Evolutionary conservation across 2,113 vertebrate species (phyloP), one percentile per base, ranked within the genome.

Genomic region (Crotalus viridis): DNA sequence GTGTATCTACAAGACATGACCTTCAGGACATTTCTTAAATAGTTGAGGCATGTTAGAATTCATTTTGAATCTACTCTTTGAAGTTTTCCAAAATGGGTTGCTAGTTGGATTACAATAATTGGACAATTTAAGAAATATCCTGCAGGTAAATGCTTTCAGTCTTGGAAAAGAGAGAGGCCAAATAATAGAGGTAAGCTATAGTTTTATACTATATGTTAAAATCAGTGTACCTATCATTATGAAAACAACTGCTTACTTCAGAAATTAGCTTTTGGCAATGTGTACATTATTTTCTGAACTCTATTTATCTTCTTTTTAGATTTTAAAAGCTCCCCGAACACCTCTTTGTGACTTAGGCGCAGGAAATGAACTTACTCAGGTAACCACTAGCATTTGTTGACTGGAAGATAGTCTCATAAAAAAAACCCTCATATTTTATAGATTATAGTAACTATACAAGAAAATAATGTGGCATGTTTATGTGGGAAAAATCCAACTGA

Each of bases 261-360:
- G 3, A 81, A 81, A 51, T 39, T 52, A 8, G 39, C 26, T 54
- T 89, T 93, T 81, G 90, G 2, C 46, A 12, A 57, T 90, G 6
- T 43, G 46, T 88, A 43, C 52, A 90, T 91, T 94, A 88, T 90
- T 26, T 96, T 89, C 93, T 96, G 43, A 95, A 43, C 61, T 93
- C 0, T 91, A 46, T 24, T 10, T 56, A 33, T 85, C 86, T 88
- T 46, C 28, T 19, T 54, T 95, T 59, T 91, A 98, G 98, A 98
- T 98, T 95, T 96, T 98, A 95, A 98, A 98, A 96, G 96, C 95
- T 43, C 97, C 98, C 0, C 97, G 98, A 92, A 97, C 97, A 94
- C 97, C 98, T 91, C 96, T 98, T 59, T 97, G 96, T 89, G 97
- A 98, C 54, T 93, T 98, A 46, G 97, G 94, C 93, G 94, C 56